Evolutionary conservation across 1,140 invertebrate genomes (phyloP), one percentile per base, ranked within the genome.

Genomic region (Paraescarpia echinospica): DNA sequence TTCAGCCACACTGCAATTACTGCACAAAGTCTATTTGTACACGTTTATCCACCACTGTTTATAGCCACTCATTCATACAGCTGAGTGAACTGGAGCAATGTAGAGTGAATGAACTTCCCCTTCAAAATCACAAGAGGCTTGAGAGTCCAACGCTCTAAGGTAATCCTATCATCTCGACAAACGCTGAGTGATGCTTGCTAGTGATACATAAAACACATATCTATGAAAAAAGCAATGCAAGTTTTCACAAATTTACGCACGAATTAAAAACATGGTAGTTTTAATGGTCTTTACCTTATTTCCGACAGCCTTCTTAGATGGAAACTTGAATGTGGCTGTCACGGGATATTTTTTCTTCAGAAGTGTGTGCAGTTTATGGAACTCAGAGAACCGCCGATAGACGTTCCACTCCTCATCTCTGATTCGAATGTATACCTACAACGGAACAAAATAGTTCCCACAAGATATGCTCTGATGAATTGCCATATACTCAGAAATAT

Each of bases 401-500:
- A 99, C 97, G 96, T 98, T 99, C 98, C 98, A 99, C 95, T 99
- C 98, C 94, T 98, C 98, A 95, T 98, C 97, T 92, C 97, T 97
- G 92, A 98, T 98, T 94, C 98, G 97, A 92, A 99, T 95, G 95
- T 98, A 99, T 94, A 98, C 97, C 97, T 98, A 93, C n/a, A 94
- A 33, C 33, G 34, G 18, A 90, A 34, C 33, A 48, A 41, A 92
- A 90, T 33, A 59, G 33, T 34, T 92, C 12, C 48, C 51, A n/a
- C 33, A 31, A 88, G 34, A 77, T 8, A 33, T 8, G 59, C 34
- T 34, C 9, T 35, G 35, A 91, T 41, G 34, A 34, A 91, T 8
- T 33, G 27, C 8, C 8, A 90, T 8, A 51, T 31, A 77, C 2
- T 27, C 8, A 77, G 18, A 77, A 77, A 77, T 22, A 77, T 77